Evolutionary conservation across 2,113 vertebrate genomes (phyloP).

Genomic region (Oncorhynchus gorbuscha): DNA sequence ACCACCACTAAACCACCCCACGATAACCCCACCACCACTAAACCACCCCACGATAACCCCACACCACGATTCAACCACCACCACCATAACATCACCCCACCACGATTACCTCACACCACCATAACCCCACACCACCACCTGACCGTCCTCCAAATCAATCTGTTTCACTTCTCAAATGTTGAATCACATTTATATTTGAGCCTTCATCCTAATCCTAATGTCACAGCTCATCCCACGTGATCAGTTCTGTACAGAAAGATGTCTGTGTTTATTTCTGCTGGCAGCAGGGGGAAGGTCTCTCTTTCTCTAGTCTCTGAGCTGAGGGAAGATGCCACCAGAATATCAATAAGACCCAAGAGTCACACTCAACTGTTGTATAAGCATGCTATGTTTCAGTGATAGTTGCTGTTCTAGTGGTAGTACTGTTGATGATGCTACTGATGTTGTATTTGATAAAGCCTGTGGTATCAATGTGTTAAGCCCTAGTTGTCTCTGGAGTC

Average conservation of each 20-base stretch:
- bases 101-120: no score
- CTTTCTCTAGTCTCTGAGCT: slow-evolving; percentile 21
- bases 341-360: slow-evolving; percentile 52
- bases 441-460: slow-evolving; percentile 1
- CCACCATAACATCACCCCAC: no score
- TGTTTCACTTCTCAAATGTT: slow-evolving; percentile 1
- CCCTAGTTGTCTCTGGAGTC: slow-evolving; percentile 33
- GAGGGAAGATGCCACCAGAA: slow-evolving; percentile 54
- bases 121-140: neutral
- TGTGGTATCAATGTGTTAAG: slow-evolving; percentile 11
- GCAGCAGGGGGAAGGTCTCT: slow-evolving; percentile 12
- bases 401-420: neutral
- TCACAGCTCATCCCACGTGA: slow-evolving; percentile 19
- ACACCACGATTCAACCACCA: no score
- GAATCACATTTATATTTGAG: neutral
- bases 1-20: no score
- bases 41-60: no score
- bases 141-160: neutral
- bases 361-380: neutral
- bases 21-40: no score
- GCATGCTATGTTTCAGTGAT: no score
- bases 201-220: slow-evolving; percentile 2
- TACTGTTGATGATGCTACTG: no score
- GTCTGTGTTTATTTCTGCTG: neutral
- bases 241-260: slow-evolving; percentile 15